Conservation (phyloP, 92 coral and sea anemone genomes). For the Scolanthus callimorphus region DNA sequence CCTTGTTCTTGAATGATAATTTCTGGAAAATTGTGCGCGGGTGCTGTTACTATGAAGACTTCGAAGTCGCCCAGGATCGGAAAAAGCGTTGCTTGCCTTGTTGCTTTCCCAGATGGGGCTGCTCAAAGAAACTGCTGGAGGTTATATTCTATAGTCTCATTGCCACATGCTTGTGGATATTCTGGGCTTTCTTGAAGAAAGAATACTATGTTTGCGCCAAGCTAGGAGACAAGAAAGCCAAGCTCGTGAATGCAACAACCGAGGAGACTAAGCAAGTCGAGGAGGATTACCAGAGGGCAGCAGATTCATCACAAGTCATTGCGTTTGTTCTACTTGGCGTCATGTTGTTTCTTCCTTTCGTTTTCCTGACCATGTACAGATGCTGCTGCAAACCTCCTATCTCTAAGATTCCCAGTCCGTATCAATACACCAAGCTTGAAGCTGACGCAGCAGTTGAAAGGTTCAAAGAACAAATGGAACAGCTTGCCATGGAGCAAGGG, state of each 20-base stretch:
- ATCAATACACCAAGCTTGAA: slow-evolving; percentile 63
- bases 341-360: slow-evolving; percentile 34
- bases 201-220: slow-evolving; percentile 63
- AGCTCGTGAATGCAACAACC: slow-evolving; percentile 31
- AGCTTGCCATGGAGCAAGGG: slow-evolving; percentile 69
- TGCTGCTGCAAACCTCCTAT: slow-evolving; percentile 61
- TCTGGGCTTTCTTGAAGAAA: slow-evolving; percentile 69
- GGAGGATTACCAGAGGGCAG: slow-evolving; percentile 50
- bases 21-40: slow-evolving; percentile 79
- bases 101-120: slow-evolving; percentile 70
- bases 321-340: slow-evolving; percentile 53
- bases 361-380: slow-evolving; percentile 37
- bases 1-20: slow-evolving; percentile 58
- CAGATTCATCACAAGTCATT: slow-evolving; percentile 47
- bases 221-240: slow-evolving; percentile 48
- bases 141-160: slow-evolving; percentile 46
- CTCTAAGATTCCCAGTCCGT: slow-evolving; percentile 69
- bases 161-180: slow-evolving; percentile 66
- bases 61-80: slow-evolving; percentile 22
- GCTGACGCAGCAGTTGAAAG: slow-evolving; percentile 72
- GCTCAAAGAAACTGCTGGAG: slow-evolving; percentile 46
- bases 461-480: slow-evolving; percentile 66
- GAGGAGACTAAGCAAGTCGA: slow-evolving; percentile 35
- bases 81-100: slow-evolving; percentile 46
- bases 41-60: slow-evolving; percentile 62